Percentiles rank a stretch among this genome's conserved stretches.
phyloP scores from a whole-genome alignment of 2,888 invertebrate genomes.

The Philereme transversata region DNA sequence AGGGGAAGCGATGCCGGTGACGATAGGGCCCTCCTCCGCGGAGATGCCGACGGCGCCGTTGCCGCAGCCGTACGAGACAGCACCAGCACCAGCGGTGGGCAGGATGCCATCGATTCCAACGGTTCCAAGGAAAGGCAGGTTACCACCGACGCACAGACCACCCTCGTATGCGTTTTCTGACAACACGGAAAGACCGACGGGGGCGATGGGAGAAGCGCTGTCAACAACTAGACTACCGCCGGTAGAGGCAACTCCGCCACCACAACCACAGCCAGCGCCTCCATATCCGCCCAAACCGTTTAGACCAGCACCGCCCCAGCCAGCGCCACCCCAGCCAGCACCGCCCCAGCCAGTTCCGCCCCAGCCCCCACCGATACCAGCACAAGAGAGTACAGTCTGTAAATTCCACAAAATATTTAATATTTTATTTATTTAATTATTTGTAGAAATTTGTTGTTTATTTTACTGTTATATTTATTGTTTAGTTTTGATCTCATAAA shows the following conservation, averaged over 20 bases:
- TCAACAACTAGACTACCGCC: conserved; percentile 44
- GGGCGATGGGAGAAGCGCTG: conserved; percentile 44
- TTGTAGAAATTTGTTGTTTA: too few species aligned
- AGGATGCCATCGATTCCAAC: conserved; percentile 45
- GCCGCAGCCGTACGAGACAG: conserved; percentile 45
- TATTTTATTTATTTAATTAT: too few species aligned
- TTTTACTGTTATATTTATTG: too few species aligned
- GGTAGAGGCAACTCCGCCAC: conserved; percentile 38
- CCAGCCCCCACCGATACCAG: conserved; percentile 1
- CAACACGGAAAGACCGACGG: conserved; percentile 44
- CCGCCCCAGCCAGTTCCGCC: conserved; percentile 3
- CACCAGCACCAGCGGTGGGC: conserved; percentile 44
- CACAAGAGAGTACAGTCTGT: conserved; percentile 20
- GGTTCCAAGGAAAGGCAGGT: conserved; percentile 51
- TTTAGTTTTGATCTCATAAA: too few species aligned
- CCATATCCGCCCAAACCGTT: not conserved
- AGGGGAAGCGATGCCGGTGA: conserved; percentile 30
- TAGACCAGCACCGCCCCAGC: conserved; percentile 6
- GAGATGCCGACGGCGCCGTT: conserved; percentile 37
- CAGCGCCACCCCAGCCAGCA: conserved; percentile 6
- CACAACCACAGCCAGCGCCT: not conserved
- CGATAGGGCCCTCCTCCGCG: conserved; percentile 34
- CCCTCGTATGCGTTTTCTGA: conserved; percentile 52
- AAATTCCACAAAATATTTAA: too few species aligned
- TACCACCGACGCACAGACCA: conserved; percentile 40